Evolutionary conservation across 2,888 invertebrate species (phyloP).

Genomic region (Drosophila longiperda): DNA sequence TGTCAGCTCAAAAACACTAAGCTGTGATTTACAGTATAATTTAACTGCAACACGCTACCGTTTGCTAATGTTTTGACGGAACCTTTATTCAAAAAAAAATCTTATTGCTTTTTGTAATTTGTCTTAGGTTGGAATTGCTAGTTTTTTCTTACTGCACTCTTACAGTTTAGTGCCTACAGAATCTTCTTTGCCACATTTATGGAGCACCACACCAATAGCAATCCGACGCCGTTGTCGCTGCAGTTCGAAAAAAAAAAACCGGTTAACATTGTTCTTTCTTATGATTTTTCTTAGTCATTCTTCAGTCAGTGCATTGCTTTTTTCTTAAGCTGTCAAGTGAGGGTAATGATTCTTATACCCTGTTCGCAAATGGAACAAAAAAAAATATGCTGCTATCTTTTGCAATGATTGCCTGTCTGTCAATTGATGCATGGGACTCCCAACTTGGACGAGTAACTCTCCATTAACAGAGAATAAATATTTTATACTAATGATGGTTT

Average conservation of each 20-base stretch:
- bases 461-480: not conserved
- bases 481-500: not conserved
- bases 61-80: constrained; percentile 53
- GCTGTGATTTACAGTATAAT: constrained; percentile 12
- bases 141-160: constrained; percentile 56
- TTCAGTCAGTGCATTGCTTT: constrained; percentile 67
- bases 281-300: constrained; percentile 77
- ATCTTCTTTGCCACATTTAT: constrained; percentile 68
- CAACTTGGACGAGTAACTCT: not conserved
- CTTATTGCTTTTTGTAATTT: constrained; percentile 39
- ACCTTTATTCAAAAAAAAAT: constrained; percentile 44
- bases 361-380: not conserved
- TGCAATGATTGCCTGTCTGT: not conserved
- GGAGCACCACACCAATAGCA: constrained; percentile 49
- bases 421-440: not conserved
- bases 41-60: constrained; percentile 37
- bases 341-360: constrained; percentile 45
- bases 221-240: constrained; percentile 62
- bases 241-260: constrained; percentile 66
- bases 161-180: constrained; percentile 68
- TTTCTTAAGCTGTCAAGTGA: constrained; percentile 43
- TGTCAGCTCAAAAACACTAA: constrained; percentile 1
- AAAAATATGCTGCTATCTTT: not conserved
- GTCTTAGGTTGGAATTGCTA: constrained; percentile 23
- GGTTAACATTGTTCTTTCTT: constrained; percentile 67